A percentile compares a stretch with the other conserved stretches of the same genome.
These are phyloP conservation scores for Holocentrus rufus DNA, from an alignment of 2,797 vertebrate species.

Conservation along the genomic window DNA sequence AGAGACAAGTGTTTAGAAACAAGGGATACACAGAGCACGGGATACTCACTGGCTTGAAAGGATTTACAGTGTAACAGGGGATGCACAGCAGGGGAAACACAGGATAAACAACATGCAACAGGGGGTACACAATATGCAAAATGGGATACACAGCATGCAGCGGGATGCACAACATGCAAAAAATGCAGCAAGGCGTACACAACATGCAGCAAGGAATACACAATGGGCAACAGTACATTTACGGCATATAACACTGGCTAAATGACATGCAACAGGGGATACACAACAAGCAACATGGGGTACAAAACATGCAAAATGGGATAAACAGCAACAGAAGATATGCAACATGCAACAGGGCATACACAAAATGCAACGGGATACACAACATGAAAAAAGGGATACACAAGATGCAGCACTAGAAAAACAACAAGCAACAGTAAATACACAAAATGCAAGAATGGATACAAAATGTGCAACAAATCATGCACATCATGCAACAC, in stretches of 20 bases:
- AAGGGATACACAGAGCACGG: not conserved
- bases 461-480: not conserved
- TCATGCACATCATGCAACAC: not conserved
- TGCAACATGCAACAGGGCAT: not conserved
- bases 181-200: not conserved
- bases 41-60: constrained; percentile 16
- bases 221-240: not conserved
- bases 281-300: not conserved
- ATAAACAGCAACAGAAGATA: not conserved
- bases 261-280: not conserved
- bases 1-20: constrained; percentile 13
- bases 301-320: not conserved
- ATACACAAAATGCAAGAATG: not conserved
- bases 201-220: constrained; percentile 3
- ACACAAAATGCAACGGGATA: not conserved
- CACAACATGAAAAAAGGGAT: too few relatives aligned
- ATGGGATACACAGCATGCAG: too few relatives aligned
- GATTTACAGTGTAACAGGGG: constrained; percentile 13
- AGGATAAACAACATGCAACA: not conserved
- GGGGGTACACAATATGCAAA: not conserved
- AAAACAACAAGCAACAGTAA: not conserved
- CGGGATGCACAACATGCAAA: not conserved
- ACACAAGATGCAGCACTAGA: not conserved
- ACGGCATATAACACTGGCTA: not conserved
- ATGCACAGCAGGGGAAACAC: too few relatives aligned